Evolutionary conservation across 2,113 vertebrate species (phyloP).

Genomic region (Euleptes europaea): DNA sequence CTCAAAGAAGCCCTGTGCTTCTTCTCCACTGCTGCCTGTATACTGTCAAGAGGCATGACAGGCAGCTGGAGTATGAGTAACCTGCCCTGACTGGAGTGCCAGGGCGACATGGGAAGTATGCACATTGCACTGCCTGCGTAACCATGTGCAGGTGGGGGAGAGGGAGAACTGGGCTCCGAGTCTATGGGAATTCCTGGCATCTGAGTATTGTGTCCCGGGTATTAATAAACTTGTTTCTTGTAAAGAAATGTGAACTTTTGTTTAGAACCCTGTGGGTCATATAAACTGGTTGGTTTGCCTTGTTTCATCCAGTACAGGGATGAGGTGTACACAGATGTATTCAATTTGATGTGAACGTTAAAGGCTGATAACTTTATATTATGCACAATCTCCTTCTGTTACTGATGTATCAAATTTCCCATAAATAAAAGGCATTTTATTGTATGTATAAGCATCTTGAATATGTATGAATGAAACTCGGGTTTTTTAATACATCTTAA

Average conservation of each 20-base stretch:
- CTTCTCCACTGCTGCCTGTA: not conserved
- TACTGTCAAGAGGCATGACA: not conserved
- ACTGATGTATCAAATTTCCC: constrained; percentile 21
- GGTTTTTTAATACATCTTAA: constrained; percentile 29
- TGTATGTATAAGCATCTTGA: not conserved
- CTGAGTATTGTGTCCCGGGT: not conserved
- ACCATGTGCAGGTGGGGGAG: no score
- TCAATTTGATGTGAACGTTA: not conserved
- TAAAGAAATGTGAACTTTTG: not conserved
- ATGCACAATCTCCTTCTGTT: not conserved
- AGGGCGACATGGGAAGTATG: not conserved
- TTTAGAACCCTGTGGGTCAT: not conserved
- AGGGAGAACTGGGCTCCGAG: not conserved
- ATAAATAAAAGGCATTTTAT: constrained; percentile 39
- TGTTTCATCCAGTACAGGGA: not conserved
- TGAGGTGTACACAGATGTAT: not conserved
- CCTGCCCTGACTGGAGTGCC: not conserved
- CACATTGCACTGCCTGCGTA: not conserved
- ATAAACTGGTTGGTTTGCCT: not conserved
- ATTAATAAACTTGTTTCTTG: not conserved
- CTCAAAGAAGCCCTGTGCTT: not conserved
- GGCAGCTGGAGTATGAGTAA: not conserved
- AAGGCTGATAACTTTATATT: not conserved
- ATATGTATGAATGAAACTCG: not conserved
- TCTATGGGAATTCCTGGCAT: not conserved